phyloP scores from a whole-genome alignment of 92 coral and sea anemone species.

The Pocillopora meandrina region DNA sequence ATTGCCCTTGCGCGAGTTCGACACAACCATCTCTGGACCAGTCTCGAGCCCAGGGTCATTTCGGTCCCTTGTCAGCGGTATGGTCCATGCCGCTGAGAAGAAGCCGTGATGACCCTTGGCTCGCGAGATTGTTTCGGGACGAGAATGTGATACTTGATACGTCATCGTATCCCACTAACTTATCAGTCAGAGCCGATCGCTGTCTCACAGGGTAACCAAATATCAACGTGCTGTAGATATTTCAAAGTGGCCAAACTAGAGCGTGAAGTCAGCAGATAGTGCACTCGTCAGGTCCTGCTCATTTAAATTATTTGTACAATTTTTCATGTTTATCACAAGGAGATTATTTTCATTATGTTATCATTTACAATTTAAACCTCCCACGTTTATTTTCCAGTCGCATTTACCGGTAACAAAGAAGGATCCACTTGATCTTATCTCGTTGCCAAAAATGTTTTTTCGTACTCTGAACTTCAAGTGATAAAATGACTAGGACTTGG shows the following conservation, averaged over 20 bases:
- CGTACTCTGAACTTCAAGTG: too few relatives aligned
- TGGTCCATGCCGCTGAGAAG: too few relatives aligned
- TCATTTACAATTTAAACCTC: not conserved
- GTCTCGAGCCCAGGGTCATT: too few relatives aligned
- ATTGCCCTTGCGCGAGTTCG: too few relatives aligned
- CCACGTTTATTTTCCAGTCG: not conserved
- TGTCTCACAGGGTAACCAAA: too few relatives aligned
- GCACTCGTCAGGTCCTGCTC: constrained; percentile 55
- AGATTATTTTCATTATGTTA: not conserved
- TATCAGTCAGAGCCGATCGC: too few relatives aligned
- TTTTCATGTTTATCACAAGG: not conserved
- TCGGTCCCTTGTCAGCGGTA: too few relatives aligned
- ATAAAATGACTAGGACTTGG: constrained; percentile 37
- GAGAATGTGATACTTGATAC: too few relatives aligned
- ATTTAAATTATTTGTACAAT: constrained; percentile 11
- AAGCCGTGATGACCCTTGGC: too few relatives aligned
- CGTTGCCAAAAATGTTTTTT: not conserved
- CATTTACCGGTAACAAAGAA: not conserved
- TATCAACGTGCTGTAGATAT: constrained; percentile 76
- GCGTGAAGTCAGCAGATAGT: constrained; percentile 23
- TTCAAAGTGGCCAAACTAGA: constrained; percentile 70
- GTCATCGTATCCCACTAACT: too few relatives aligned
- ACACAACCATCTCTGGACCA: too few relatives aligned
- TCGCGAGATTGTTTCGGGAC: too few relatives aligned
- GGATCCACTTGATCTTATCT: not conserved